Percentiles rank a stretch among this genome's conserved stretches.
phyloP scores from a whole-genome alignment of 2,888 invertebrate species.

The Siphlonurus alternatus region DNA sequence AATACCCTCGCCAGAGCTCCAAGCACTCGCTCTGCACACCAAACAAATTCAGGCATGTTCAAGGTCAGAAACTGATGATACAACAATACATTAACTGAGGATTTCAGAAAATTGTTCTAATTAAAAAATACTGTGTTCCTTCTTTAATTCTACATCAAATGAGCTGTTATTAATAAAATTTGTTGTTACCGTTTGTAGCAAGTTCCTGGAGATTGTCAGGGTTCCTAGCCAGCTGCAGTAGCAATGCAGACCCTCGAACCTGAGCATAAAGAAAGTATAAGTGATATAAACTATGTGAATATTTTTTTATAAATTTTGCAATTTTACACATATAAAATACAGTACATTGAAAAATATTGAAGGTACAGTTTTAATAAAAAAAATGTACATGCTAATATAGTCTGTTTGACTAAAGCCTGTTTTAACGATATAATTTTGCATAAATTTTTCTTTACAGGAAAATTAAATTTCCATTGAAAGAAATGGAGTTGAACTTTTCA shows the following conservation, averaged over 20 bases:
- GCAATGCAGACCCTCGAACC: conserved; percentile 60
- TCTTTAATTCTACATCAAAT: background rate
- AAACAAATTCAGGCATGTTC: conserved; percentile 6
- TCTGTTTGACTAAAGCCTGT: no score
- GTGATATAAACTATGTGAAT: no score
- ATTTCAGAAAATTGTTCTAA: conserved; percentile 6
- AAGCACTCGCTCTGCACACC: conserved; percentile 64
- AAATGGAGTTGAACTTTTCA: no score
- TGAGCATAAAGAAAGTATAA: background rate
- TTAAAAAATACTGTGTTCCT: background rate
- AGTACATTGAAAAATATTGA: no score
- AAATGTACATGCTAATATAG: no score
- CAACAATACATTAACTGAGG: background rate
- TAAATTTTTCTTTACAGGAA: no score
- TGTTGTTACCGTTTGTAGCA: conserved; percentile 73
- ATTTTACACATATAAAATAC: no score
- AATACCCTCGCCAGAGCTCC: conserved; percentile 91
- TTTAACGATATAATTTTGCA: no score
- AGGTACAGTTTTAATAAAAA: no score
- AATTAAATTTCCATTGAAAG: no score
- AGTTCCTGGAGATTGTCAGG: conserved; percentile 88
- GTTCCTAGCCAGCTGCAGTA: conserved; percentile 80
- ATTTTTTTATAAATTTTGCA: no score
- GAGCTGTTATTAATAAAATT: conserved; percentile 3
- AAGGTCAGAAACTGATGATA: background rate